Evolutionary conservation across 1,140 invertebrate genomes (phyloP), one percentile per base, ranked within the genome.

Genomic region (Drosophila ironensis): DNA sequence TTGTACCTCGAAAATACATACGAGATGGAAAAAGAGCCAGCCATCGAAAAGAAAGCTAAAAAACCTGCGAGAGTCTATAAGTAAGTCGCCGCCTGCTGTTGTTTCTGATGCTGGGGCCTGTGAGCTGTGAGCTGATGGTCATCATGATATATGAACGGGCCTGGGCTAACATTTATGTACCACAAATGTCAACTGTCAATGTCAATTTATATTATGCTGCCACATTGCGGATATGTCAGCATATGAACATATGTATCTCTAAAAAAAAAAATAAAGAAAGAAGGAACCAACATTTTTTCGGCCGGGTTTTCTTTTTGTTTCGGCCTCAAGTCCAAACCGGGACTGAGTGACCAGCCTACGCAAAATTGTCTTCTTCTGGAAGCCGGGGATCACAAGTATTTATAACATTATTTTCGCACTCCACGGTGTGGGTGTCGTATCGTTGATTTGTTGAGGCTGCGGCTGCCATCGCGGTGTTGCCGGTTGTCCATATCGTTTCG

Each of bases 131-230:
- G n/a, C 48, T 59, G 56, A 72, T 53, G 63, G 50, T 38, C 47
- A 54, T 82, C 77, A 68, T 81, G 76, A 81, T 81, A 81, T 76
- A 81, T 82, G 76, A 81, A 77, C 71, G 51, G 66, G 78, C 68
- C 56, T 70, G 80, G 77, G 78, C 78, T 82, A 81, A 81, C 80
- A 82, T 82, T 82, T 82, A 82, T 82, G 77, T 82, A 82, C 77
- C 77, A 82, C 77, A 82, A 84, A 82, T 82, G 77, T 82, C 77
- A 82, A 82, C 77, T 82, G 77, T 82, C 77, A 82, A 82, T 82
- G 77, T 82, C 77, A 82, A 82, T 82, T 82, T 82, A 82, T 82
- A 82, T 81, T 76, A 81, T 81, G 77, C 72, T 84, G 77, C 77
- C 77, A 82, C 77, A 82, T 82, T 82, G 77, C 77, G 77, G 77